Evolutionary conservation across 2,888 invertebrate genomes (phyloP), one percentile per base, ranked within the genome.

Genomic region (Cephalotes varians): DNA sequence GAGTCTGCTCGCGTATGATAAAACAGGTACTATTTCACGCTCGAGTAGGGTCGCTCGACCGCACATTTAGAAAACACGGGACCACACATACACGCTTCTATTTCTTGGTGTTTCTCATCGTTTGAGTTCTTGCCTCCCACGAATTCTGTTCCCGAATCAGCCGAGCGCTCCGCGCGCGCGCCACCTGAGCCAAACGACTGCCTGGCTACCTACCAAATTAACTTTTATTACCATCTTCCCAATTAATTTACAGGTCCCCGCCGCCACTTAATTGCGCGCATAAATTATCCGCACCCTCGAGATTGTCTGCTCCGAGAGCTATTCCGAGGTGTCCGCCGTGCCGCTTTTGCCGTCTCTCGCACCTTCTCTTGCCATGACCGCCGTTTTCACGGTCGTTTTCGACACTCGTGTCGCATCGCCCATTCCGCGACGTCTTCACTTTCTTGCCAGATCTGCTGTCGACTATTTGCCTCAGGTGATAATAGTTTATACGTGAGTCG

Each of bases 161-260:
- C 77, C 81, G 65, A 81, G 82, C 80, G 77, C 73, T 34, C 10
- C 18, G 51, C 88, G 82, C 64, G 60, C 74, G 86, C 93, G 88
- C 92, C 93, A 93, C 92, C 93, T 93, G 93, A 91, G 90, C 91
- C 88, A 91, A 93, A 94, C 91, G 93, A 92, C 92, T 92, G 88
- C 86, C 88, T 90, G 88, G 90, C 91, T 84, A 91, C 90, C 92
- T 91, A 93, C 91, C 91, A 93, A 94, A 93, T 94, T 94, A 94
- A 93, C 93, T 93, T 93, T 94, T 93, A 93, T 93, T 92, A 92
- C 91, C 93, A 90, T 92, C 92, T 92, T 93, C 91, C 91, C 92
- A 93, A 94, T 94, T 93, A 94, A 93, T 94, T 94, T 93, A 91
- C 92, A 92, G 89, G 91, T 89, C 84, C 83, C 85, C 89, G 86